Percentiles rank a stretch among this genome's conserved stretches.
These are phyloP conservation scores for Tetranychus truncatus DNA, from an alignment of 2,888 invertebrate species.

Conservation along the genomic window DNA sequence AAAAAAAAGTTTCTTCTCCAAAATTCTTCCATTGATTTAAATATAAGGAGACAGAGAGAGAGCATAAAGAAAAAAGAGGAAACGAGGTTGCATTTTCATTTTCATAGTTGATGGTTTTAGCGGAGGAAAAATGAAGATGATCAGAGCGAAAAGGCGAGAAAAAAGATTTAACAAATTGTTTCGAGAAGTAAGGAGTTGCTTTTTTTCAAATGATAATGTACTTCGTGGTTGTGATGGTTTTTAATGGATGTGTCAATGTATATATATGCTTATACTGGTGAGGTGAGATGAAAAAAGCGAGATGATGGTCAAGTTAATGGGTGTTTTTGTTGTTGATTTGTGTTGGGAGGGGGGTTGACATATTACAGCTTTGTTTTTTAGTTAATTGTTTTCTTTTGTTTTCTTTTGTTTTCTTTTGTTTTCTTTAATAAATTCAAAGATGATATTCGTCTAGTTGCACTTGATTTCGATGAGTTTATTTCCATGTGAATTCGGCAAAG, in stretches of 20 bases:
- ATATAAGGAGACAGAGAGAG: not conserved
- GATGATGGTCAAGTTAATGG: not conserved
- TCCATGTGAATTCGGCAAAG: not conserved
- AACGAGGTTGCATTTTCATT: not conserved
- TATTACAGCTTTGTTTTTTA: not conserved
- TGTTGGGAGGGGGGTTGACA: not conserved
- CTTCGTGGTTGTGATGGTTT: not conserved
- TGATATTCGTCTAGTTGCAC: conserved; percentile 1
- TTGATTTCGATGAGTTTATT: not conserved
- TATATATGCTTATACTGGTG: not conserved
- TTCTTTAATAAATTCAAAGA: not conserved
- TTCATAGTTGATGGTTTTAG: not conserved
- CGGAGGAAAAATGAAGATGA: not conserved
- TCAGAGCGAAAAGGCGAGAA: not conserved
- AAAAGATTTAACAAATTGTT: not conserved
- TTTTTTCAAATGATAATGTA: not conserved
- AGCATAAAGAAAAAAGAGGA: not conserved
- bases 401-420: too few species aligned
- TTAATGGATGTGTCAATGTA: not conserved
- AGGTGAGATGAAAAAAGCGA: not conserved
- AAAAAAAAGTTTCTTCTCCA: not conserved
- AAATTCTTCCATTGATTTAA: not conserved
- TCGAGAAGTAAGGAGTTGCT: not conserved
- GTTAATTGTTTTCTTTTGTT: not conserved
- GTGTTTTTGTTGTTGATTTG: not conserved